These are phyloP conservation scores for Enoplosus armatus DNA, from an alignment of 2,797 vertebrate species.

Conservation along the genomic window DNA sequence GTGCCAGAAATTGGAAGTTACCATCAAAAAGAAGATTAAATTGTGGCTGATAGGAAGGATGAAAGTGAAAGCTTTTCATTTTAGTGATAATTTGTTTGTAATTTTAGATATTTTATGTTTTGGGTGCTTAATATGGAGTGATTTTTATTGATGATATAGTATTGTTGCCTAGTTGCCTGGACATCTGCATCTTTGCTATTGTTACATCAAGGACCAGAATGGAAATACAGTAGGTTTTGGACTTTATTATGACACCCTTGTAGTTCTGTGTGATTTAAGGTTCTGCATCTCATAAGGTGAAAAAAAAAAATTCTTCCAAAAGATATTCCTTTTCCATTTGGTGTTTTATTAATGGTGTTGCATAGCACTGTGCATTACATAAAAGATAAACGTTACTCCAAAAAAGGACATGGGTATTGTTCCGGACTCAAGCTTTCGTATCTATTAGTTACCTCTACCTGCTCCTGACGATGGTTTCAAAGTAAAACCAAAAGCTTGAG, in stretches of 20 bases:
- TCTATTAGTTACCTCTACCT: not conserved
- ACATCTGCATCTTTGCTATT: not conserved
- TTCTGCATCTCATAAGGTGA: not conserved
- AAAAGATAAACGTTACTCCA: not conserved
- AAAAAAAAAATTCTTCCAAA: not conserved
- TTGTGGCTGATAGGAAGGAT: not conserved
- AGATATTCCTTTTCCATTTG: not conserved
- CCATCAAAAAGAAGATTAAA: not conserved
- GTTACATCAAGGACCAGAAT: not conserved
- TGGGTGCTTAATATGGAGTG: not conserved
- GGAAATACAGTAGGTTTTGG: not conserved
- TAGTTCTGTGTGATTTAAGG: not conserved
- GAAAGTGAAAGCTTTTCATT: not conserved
- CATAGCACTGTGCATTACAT: not conserved
- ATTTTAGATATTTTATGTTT: not conserved
- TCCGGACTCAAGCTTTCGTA: not conserved
- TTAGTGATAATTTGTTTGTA: not conserved
- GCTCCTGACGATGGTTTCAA: conserved; percentile 3
- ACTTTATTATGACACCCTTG: not conserved
- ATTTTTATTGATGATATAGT: not conserved
- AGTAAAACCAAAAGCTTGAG: conserved; percentile 1
- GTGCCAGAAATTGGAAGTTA: not conserved
- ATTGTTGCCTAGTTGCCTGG: not conserved
- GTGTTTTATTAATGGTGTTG: not conserved
- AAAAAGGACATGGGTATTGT: not conserved